Percentiles rank a stretch among this genome's conserved stretches.
These are phyloP conservation scores for Acanthis flammea DNA, from an alignment of 2,797 vertebrate genomes.

Conservation along the genomic window DNA sequence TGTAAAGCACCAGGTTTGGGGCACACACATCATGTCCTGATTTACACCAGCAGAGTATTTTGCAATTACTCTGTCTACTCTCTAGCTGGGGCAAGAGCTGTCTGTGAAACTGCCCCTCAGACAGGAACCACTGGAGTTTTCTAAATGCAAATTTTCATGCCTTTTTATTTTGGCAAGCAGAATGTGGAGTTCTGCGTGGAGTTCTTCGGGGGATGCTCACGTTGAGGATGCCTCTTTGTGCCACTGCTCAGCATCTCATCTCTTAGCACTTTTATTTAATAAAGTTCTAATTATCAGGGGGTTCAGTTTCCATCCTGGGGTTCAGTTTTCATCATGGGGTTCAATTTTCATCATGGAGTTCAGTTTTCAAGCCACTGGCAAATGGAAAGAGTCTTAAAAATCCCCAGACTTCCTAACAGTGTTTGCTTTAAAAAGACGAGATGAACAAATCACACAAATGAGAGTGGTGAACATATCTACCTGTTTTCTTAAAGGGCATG, in stretches of 20 bases:
- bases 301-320: background rate
- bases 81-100: background rate
- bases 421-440: background rate
- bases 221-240: background rate
- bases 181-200: rapidly evolving
- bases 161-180: background rate
- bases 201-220: rapidly evolving
- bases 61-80: background rate
- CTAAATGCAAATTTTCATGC: background rate
- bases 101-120: background rate
- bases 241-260: background rate
- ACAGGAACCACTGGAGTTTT: background rate
- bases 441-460: background rate
- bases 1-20: background rate
- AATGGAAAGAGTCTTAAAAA: background rate
- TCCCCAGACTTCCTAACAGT: rapidly evolving
- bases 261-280: background rate
- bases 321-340: background rate
- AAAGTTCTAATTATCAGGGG: background rate
- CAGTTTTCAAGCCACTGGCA: background rate
- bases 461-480: background rate
- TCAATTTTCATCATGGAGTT: background rate
- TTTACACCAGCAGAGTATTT: background rate
- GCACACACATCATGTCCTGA: background rate
- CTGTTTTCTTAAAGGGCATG: background rate